phyloP scores from a whole-genome alignment of 2,888 invertebrate genomes.

The Dasypogon diadema region DNA sequence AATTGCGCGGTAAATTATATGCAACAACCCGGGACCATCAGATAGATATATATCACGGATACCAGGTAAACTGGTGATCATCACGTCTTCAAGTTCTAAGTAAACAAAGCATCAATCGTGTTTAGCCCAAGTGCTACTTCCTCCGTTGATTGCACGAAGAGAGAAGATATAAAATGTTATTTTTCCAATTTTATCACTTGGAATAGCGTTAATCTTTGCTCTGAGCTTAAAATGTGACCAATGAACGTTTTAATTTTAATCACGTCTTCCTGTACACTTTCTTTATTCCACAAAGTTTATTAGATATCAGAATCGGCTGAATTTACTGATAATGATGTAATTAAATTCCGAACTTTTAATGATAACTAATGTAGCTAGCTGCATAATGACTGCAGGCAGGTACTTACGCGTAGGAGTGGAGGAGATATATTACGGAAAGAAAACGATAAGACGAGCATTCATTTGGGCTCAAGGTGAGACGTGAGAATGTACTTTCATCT shows the following conservation, averaged over 20 bases:
- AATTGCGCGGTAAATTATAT: too few species aligned
- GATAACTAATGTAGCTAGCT: background rate
- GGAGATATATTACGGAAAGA: too few species aligned
- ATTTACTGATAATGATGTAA: slow-evolving; percentile 21
- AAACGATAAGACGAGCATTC: background rate
- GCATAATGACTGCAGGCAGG: background rate
- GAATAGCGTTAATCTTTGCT: slow-evolving; percentile 1
- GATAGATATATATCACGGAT: too few species aligned
- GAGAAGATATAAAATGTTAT: background rate
- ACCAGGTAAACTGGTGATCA: background rate
- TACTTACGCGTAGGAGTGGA: too few species aligned
- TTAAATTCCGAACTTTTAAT: background rate
- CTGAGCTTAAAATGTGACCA: slow-evolving; percentile 15
- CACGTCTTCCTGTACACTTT: slow-evolving; percentile 44
- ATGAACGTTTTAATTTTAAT: slow-evolving; percentile 31
- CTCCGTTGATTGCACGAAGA: background rate
- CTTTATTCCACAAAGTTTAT: slow-evolving; percentile 28
- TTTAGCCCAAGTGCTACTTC: background rate
- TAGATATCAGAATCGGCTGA: slow-evolving; percentile 15
- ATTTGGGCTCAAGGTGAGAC: background rate
- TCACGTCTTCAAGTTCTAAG: background rate
- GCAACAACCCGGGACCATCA: too few species aligned
- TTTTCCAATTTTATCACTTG: background rate
- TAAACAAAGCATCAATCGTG: slow-evolving; percentile 4
- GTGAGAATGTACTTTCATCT: background rate